Base-by-base conservation (phyloP, 1,140 invertebrate species). In the Drosophila ogumai region DNA sequence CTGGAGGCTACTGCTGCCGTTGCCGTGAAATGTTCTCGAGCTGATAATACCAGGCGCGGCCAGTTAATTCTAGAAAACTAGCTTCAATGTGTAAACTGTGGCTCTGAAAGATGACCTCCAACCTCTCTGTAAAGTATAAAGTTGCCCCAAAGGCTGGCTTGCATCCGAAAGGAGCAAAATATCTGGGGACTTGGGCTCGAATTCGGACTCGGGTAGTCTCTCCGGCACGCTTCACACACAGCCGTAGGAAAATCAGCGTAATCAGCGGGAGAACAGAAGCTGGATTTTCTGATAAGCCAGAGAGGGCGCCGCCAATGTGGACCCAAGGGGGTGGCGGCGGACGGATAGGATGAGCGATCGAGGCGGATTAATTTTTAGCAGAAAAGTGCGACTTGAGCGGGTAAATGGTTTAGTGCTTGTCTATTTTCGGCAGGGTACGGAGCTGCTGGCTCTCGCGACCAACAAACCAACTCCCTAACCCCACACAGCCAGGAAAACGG, bases 401-500 rank as follows among this genome's bases (percentile, higher is more conserved):
- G 56, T 46, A 68, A 43, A 80, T 80, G 58, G 57, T 47, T 88
- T 90, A 88, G 84, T 88, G 65, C 85, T 87, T 41, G 79, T 87
- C 82, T 77, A 88, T 88, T 88, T 88, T 88, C 78, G 84, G 77
- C 80, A 81, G 85, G 77, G 85, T 75, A 90, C 79, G 80, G 84
- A 82, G 65, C 84, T 80, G 63, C 65, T 78, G 60, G 80, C 80
- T 88, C 60, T 66, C 79, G 71, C 72, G 82, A 82, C 63, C 73
- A 71, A 63, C 74, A 60, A 44, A 58, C 63, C 36, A 60, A 61
- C 50, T 28, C 36, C 36, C 38, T 19, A 58, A 50, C 41, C n/a
- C 32, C 57, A 32, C 44, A n/a, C 36, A 43, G 55, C 25, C 55
- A 60, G 73, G 73, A 76, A 76, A 69, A 61, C 32, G 28, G n/a